Evolutionary conservation across 2,888 invertebrate species (phyloP), one percentile per base, ranked within the genome.

Genomic region (Erebia epiphron): DNA sequence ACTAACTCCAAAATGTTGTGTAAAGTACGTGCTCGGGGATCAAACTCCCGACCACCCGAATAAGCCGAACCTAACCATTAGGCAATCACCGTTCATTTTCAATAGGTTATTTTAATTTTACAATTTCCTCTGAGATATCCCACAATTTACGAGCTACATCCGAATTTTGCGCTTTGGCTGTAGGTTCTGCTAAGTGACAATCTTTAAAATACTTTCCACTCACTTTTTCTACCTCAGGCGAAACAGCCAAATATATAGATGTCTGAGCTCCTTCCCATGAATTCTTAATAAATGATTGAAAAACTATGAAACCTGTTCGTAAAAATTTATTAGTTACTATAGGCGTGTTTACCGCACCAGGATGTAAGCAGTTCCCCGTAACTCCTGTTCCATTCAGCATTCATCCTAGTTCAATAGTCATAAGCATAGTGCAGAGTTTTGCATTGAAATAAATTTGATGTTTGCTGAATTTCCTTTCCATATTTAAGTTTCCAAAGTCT

Each of bases 351-450:
- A 97, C 95, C 87, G 95, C 93, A 43, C 98, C 98, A 0, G 98
- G 98, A 90, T 98, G 97, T 67, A 98, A 89, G 79, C 95, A 96
- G 83, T 98, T 97, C 0, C 94, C 96, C 0, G 96, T 97, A 0
- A 97, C 95, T 21, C 95, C 95, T 1, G 95, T 95, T 3, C 95
- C 96, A 81, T 96, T 94, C 66, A 97, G 85, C 68, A 95, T 93
- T 68, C 94, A 92, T 5, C 96, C 95, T 73, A 97, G 86, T 86
- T 97, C 97, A 43, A 94, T 84, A 0, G 96, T 81, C 67, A 95
- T 92, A 18, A 78, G 74, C 49, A 73, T 62, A 21, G 70, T 96
- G 50, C 95, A 96, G 77, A 95, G 95, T 83, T 97, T 97, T 8
- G 77, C 72, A 54, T 71, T 73, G 4, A 46, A 43, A 49, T 78